These are phyloP conservation scores for Coenonympha arcania DNA, from an alignment of 2,888 invertebrate species.

Conservation along the genomic window DNA sequence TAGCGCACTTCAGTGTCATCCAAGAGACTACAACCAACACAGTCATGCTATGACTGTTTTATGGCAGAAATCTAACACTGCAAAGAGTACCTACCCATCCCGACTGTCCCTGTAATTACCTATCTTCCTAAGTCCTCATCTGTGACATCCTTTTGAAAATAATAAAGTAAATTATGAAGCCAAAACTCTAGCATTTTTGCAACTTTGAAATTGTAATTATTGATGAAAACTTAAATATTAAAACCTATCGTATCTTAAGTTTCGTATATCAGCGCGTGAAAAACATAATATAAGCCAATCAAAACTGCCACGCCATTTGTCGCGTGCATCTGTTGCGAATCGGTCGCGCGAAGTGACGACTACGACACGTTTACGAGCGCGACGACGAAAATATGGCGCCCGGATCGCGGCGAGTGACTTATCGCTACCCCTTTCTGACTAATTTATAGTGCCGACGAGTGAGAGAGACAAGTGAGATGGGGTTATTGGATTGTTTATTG, in stretches of 20 bases:
- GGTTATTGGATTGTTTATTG: slow-evolving; percentile 15
- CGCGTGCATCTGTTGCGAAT: slow-evolving; percentile 31
- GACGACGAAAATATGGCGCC: slow-evolving; percentile 62
- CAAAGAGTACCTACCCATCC: too few species aligned
- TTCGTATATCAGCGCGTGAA: slow-evolving; percentile 7
- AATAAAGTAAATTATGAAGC: too few species aligned
- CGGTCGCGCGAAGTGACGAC: slow-evolving; percentile 33
- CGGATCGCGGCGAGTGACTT: slow-evolving; percentile 57
- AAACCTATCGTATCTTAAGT: neutral
- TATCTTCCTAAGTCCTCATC: too few species aligned
- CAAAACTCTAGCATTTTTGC: too few species aligned
- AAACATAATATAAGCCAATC: slow-evolving; percentile 23
- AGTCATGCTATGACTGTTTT: too few species aligned
- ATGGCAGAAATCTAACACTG: too few species aligned
- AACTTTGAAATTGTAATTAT: too few species aligned
- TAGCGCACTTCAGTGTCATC: too few species aligned
- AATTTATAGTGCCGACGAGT: slow-evolving; percentile 53
- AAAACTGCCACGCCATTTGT: slow-evolving; percentile 27
- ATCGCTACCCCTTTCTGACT: slow-evolving; percentile 43
- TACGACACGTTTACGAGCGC: slow-evolving; percentile 58
- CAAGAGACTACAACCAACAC: too few species aligned
- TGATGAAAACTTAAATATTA: too few species aligned
- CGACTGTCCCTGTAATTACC: too few species aligned
- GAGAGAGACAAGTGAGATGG: slow-evolving; percentile 34
- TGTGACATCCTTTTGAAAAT: too few species aligned